Base-by-base conservation (phyloP, 1,140 invertebrate species). In the Samia ricini region DNA sequence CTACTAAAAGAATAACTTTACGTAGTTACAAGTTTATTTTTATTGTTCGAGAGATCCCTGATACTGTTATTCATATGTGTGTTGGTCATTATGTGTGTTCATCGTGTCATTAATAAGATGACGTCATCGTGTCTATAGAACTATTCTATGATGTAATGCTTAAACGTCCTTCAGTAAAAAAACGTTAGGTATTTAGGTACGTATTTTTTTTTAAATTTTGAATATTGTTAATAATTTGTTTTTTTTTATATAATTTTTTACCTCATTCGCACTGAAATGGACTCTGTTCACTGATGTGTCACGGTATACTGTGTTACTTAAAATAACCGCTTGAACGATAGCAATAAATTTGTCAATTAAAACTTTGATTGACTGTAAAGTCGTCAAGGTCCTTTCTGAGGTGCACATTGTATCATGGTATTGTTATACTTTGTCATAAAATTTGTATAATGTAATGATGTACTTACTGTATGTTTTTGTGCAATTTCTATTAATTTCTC, bases 71-170 rank as follows among this genome's bases (percentile, higher is more conserved):
- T 23, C 3, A 26, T 65, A 42, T 12, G 64, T 57, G 63, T n/a
- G n/a, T n/a, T n/a, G n/a, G n/a, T n/a, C n/a, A n/a, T n/a, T n/a
- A n/a, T n/a, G n/a, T n/a, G n/a, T n/a, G n/a, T n/a, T n/a, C n/a
- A n/a, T n/a, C n/a, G n/a, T n/a, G 55, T 69, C 60, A 63, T 72
- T 63, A 42, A 42, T 67, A 48, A 60, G 61, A 49, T 79, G 76
- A 78, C 77, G 72, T 79, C 75, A 82, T 24, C 10, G 72, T 65
- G 69, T 61, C 65, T 20, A 23, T 19, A 50, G 19, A 19, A n/a
- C 33, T 24, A 52, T 61, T 49, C 49, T 66, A 76, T 82, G 79
- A 82, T 69, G 77, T 82, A 77, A 82, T 79, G 70, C 73, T 50
- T 36, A 63, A 73, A 68, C 55, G 63, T 71, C 61, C 23, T 60